These are phyloP conservation scores for Trematomus loennbergii DNA, from an alignment of 2,113 vertebrate genomes.

Conservation along the genomic window DNA sequence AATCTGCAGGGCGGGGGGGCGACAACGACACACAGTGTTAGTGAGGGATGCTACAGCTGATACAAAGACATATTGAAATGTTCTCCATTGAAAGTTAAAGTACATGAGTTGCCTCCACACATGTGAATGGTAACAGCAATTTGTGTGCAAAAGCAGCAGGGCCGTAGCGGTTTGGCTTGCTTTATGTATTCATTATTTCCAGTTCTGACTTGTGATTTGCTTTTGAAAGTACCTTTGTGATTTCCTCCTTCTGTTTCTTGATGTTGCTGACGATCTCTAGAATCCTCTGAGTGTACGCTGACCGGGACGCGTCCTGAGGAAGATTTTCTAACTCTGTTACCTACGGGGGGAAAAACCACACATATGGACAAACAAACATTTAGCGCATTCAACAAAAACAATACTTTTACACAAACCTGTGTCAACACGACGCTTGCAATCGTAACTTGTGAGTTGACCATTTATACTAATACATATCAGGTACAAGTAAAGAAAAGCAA, in stretches of 20 bases:
- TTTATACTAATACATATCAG: background rate
- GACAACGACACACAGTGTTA: background rate
- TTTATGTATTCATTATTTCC: background rate
- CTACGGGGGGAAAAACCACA: constrained; percentile 60
- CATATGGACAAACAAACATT: background rate
- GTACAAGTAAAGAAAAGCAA: background rate
- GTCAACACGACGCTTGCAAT: background rate
- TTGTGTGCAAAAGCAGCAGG: too few relatives aligned
- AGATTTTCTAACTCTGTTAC: constrained; percentile 88
- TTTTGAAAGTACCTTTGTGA: constrained; percentile 87
- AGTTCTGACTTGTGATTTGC: background rate
- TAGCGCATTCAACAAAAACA: background rate
- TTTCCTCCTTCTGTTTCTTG: constrained; percentile 94
- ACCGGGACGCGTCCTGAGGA: constrained; percentile 88
- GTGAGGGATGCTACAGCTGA: background rate
- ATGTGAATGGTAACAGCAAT: too few relatives aligned
- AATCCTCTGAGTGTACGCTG: constrained; percentile 92
- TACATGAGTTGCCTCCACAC: background rate
- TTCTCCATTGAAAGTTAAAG: too few relatives aligned
- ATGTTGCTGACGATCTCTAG: constrained; percentile 94
- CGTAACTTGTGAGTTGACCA: background rate
- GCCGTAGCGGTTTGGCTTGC: background rate
- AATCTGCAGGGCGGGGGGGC: constrained; percentile 78
- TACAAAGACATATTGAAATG: background rate
- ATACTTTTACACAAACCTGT: background rate